phyloP scores from a whole-genome alignment of 2,888 invertebrate species.

The Dromius quadrimaculatus region DNA sequence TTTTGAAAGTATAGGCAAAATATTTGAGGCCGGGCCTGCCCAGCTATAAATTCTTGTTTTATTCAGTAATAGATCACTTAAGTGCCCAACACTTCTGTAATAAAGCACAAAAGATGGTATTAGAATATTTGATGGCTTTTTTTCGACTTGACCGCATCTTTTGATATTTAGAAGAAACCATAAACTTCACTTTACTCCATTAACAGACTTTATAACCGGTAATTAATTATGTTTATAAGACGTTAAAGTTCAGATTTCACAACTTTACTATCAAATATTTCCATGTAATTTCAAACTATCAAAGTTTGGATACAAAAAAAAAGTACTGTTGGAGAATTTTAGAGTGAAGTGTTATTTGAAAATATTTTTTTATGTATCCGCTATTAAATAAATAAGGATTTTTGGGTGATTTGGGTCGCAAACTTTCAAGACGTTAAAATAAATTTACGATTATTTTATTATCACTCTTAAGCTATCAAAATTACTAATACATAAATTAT shows the following conservation, averaged over 20 bases:
- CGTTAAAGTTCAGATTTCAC: conserved; percentile 39
- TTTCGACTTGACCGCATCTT: conserved; percentile 18
- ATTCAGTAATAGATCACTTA: background rate
- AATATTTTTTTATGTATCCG: conserved; percentile 42
- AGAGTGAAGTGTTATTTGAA: conserved; percentile 24
- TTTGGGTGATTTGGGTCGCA: background rate
- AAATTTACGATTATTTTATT: conserved; percentile 20
- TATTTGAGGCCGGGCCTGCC: too few species aligned
- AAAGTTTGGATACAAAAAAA: conserved; percentile 7
- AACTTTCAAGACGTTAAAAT: conserved; percentile 19
- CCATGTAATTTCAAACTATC: conserved; percentile 26
- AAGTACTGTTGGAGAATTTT: background rate
- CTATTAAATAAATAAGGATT: conserved; percentile 36
- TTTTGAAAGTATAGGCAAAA: too few species aligned
- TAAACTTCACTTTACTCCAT: conserved; percentile 30
- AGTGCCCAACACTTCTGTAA: conserved; percentile 10
- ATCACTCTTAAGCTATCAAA: conserved; percentile 17
- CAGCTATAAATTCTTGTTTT: conserved; percentile 7
- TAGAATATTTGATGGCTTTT: background rate
- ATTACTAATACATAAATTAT: background rate
- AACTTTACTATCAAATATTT: conserved; percentile 32
- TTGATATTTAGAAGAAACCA: conserved; percentile 8
- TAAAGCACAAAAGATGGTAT: conserved; percentile 6
- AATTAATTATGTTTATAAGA: conserved; percentile 46
- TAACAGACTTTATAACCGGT: conserved; percentile 35